Evolutionary conservation across 2,797 vertebrate genomes (phyloP).

Genomic region (Zenarchopterus dispar): DNA sequence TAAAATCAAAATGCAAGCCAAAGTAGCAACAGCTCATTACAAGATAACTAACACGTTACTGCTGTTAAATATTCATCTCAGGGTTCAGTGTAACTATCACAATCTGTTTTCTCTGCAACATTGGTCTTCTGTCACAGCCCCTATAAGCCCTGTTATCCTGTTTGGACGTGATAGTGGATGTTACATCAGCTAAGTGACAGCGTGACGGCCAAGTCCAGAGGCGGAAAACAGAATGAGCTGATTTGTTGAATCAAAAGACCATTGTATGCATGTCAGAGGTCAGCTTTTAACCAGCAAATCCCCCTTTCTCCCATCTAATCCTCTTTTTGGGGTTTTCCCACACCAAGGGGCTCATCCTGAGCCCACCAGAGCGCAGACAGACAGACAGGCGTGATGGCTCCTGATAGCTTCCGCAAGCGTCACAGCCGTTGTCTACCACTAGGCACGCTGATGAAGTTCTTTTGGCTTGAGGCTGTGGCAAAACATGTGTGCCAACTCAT

Average conservation of each 20-base stretch:
- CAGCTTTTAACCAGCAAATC: constrained; percentile 74
- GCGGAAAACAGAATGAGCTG: constrained; percentile 45
- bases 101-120: constrained; percentile 14
- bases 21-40: no score
- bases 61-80: no score
- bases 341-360: constrained; percentile 52
- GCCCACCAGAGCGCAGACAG: constrained; percentile 48
- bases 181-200: constrained; percentile 45
- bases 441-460: no score
- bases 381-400: constrained; percentile 28
- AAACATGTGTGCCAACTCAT: no score
- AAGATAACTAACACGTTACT: no score
- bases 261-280: constrained; percentile 71
- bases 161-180: constrained; percentile 33
- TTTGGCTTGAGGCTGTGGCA: no score
- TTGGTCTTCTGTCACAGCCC: constrained; percentile 10
- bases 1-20: constrained; percentile 11
- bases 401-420: constrained; percentile 7
- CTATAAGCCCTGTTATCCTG: constrained; percentile 29
- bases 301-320: constrained; percentile 65
- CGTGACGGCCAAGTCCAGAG: constrained; percentile 33
- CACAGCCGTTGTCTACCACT: constrained; percentile 9
- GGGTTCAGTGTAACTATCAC: not conserved
- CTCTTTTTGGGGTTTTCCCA: constrained; percentile 66
- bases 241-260: constrained; percentile 68